Base-by-base conservation (phyloP, 2,888 invertebrate species). In the Baronia brevicornis region DNA sequence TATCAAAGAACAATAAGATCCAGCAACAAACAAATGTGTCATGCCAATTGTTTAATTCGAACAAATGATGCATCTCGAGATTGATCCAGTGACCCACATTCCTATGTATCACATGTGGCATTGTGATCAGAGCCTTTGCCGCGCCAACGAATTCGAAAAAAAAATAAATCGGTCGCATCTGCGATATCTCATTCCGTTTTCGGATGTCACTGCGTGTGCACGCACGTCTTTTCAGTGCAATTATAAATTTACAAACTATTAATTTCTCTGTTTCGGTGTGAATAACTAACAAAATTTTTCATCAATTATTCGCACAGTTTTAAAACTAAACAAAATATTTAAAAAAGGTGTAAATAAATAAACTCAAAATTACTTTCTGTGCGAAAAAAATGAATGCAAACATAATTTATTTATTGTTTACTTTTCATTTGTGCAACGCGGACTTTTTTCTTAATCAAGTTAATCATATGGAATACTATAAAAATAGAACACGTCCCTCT, bases 401-500 rank as follows among this genome's bases (percentile, higher is more conserved):
- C 62, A 61, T 60, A 28, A 44, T 18, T 35, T 37, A 24, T 15
- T 44, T 20, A 15, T 57, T 5, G 35, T 46, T 14, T 41, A 39
- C 3, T 30, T 57, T 28, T 39, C 56, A 51, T 32, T 18, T 59
- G 0, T 43, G 58, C 0, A 32, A 32, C 1, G 59, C 59, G 0
- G 60, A 74, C 10, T 65, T 60, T 35, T 80, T 60, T 35, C 19
- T 65, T 2, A 73, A 51, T 29, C 59, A 54, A 30, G 44, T 84
- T 1, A 79, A 79, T 27, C 82, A 84, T 25, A 65, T 74, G 46
- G 75, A 75, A 28, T 84, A 44, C 41, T 82, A 79, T 26, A 67
- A 43, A 14, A 80, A 84, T 12, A 54, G 64, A 9, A 78, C 80
- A n/a, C 56, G 82, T 0, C 80, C 82, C 0, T 71, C 77, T 0